These are phyloP conservation scores for Channa maculata DNA, from an alignment of 2,113 vertebrate species.

Conservation along the genomic window DNA sequence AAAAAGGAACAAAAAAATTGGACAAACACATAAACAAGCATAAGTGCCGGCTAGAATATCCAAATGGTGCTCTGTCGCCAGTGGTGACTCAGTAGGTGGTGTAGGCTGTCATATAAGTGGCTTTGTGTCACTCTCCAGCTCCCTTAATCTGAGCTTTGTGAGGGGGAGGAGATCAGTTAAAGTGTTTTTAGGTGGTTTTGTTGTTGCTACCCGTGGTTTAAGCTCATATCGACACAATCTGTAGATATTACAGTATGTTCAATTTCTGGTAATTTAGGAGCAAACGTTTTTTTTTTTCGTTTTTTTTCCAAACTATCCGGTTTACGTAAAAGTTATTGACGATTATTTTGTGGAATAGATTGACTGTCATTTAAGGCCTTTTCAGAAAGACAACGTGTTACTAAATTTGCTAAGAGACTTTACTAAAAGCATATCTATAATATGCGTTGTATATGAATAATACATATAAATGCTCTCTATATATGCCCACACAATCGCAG, in stretches of 20 bases:
- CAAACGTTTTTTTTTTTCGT: not conserved
- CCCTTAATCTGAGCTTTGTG: constrained; percentile 66
- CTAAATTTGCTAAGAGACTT: not conserved
- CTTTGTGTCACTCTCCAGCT: constrained; percentile 71
- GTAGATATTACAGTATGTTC: not conserved
- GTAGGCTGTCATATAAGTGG: constrained; percentile 60
- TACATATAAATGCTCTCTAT: too few relatives aligned
- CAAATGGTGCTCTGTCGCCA: constrained; percentile 25
- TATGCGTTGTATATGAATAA: not conserved
- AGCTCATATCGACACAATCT: not conserved
- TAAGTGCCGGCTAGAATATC: constrained; percentile 1
- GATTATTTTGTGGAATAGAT: not conserved
- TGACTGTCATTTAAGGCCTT: not conserved
- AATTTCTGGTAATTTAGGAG: not conserved
- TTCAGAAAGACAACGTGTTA: not conserved
- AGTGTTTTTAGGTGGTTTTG: constrained; percentile 32
- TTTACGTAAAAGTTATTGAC: not conserved
- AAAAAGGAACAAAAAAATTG: not conserved
- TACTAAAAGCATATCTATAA: constrained; percentile 3
- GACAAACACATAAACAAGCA: constrained; percentile 47
- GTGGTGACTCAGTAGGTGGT: constrained; percentile 41
- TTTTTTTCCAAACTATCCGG: too few relatives aligned
- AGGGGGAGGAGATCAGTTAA: constrained; percentile 34
- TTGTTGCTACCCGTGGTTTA: not conserved
- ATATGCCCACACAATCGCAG: too few relatives aligned